A percentile compares a stretch with the other conserved stretches of the same genome.
phyloP scores from a whole-genome alignment of 2,797 vertebrate species.

The Cirrhinus mrigala region DNA sequence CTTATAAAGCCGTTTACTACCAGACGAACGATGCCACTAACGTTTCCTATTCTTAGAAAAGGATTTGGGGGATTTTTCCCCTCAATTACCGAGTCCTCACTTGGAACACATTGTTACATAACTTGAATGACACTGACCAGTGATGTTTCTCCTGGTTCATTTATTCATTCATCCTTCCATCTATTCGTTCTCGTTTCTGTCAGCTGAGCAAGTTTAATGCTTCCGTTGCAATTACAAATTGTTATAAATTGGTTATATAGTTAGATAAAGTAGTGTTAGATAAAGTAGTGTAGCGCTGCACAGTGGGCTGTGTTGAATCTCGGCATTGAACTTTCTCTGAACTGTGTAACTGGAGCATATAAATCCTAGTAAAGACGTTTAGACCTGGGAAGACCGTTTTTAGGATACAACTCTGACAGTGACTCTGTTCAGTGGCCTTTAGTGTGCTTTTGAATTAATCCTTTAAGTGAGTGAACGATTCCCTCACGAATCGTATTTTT shows the following conservation, averaged over 20 bases:
- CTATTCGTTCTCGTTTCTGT: background rate
- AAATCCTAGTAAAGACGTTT: background rate
- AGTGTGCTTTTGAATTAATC: background rate
- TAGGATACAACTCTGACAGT: background rate
- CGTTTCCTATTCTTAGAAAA: slow-evolving; percentile 34
- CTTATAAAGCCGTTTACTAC: background rate
- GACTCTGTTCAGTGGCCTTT: background rate
- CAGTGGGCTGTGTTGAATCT: background rate
- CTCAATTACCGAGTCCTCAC: slow-evolving; percentile 16
- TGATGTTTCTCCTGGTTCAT: slow-evolving; percentile 12
- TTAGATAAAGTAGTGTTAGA: too few relatives aligned
- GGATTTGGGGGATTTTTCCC: slow-evolving; percentile 24
- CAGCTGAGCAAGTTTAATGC: background rate
- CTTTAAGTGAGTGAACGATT: background rate
- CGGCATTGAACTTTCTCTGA: background rate
- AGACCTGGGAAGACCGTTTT: background rate
- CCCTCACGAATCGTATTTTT: background rate
- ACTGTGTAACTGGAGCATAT: background rate
- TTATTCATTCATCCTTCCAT: background rate
- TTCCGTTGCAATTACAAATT: background rate
- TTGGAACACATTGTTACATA: slow-evolving; percentile 41
- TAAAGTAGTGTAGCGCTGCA: too few relatives aligned
- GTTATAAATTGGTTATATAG: background rate
- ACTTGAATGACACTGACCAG: slow-evolving; percentile 35
- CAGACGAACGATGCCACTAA: background rate